phyloP scores from a whole-genome alignment of 2,113 vertebrate species.

The Vanacampus margaritifer region DNA sequence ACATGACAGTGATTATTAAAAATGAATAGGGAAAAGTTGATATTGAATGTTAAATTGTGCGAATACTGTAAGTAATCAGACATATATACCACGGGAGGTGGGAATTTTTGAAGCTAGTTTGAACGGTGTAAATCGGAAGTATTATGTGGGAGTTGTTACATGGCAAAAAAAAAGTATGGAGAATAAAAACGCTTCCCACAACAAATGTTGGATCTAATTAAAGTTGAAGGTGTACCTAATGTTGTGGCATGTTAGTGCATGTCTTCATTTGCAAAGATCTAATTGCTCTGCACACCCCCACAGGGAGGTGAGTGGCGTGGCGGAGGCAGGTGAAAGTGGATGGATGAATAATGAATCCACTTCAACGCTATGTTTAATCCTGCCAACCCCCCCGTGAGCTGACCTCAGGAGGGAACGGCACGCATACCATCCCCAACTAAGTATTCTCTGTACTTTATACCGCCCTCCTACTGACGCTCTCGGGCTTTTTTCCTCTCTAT shows the following conservation, averaged over 20 bases:
- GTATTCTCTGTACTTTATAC: constrained; percentile 36
- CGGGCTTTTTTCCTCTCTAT: not conserved
- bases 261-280: constrained; percentile 44
- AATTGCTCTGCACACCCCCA: constrained; percentile 49
- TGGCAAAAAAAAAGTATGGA: no score
- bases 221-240: constrained; percentile 6
- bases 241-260: not conserved
- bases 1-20: no score
- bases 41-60: no score
- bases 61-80: no score
- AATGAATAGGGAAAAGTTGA: no score
- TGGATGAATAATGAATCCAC: constrained; percentile 68
- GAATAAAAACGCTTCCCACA: no score
- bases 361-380: constrained; percentile 55
- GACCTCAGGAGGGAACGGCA: constrained; percentile 47
- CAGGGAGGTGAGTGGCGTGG: constrained; percentile 31
- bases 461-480: constrained; percentile 4
- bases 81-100: no score
- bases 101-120: no score
- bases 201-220: no score
- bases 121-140: no score
- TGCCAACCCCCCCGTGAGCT: constrained; percentile 36
- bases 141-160: no score
- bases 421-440: constrained; percentile 29
- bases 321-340: constrained; percentile 42